A percentile compares a stretch with the other conserved stretches of the same genome.
Evolutionary conservation across 2,888 invertebrate species (phyloP).

Genomic region (Noctuana brunneofusca): DNA sequence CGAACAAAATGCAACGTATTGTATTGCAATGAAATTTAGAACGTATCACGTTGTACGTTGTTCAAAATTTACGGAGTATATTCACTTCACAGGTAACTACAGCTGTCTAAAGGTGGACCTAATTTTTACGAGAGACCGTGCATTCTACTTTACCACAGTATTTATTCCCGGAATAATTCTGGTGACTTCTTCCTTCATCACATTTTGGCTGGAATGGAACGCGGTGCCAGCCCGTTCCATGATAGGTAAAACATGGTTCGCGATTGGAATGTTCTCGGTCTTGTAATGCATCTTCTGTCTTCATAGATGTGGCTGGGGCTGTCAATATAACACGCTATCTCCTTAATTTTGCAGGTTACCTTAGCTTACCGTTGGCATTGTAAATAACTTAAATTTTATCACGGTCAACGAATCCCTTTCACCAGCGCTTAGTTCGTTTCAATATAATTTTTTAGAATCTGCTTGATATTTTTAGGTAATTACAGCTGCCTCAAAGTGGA

Average conservation of each 20-base stretch:
- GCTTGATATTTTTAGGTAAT: slow-evolving; percentile 89
- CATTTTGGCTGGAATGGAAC: slow-evolving; percentile 96
- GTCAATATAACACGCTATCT: slow-evolving; percentile 70
- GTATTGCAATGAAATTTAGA: slow-evolving; percentile 8
- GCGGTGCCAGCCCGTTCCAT: slow-evolving; percentile 94
- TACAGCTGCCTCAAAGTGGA: slow-evolving; percentile 98
- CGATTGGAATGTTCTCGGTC: slow-evolving; percentile 68
- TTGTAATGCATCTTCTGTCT: slow-evolving; percentile 66
- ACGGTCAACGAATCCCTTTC: slow-evolving; percentile 48
- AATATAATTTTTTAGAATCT: slow-evolving; percentile 63
- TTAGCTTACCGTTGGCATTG: slow-evolving; percentile 61
- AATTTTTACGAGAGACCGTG: slow-evolving; percentile 93
- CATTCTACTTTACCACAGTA: slow-evolving; percentile 95
- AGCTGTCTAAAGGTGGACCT: slow-evolving; percentile 94
- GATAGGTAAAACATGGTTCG: slow-evolving; percentile 87
- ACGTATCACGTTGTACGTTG: slow-evolving; percentile 44
- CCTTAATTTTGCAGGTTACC: slow-evolving; percentile 58
- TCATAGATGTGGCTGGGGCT: slow-evolving; percentile 74
- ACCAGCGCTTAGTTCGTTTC: slow-evolving; percentile 46
- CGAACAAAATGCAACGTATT: slow-evolving; percentile 44
- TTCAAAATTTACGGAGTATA: slow-evolving; percentile 62
- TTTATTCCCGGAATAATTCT: slow-evolving; percentile 95
- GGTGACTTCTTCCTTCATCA: slow-evolving; percentile 93
- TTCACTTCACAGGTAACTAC: slow-evolving; percentile 89
- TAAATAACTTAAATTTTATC: slow-evolving; percentile 48